A percentile compares a stretch with the other conserved stretches of the same genome.
These are phyloP conservation scores for Torymus auratus DNA, from an alignment of 2,888 invertebrate genomes.

Conservation along the genomic window DNA sequence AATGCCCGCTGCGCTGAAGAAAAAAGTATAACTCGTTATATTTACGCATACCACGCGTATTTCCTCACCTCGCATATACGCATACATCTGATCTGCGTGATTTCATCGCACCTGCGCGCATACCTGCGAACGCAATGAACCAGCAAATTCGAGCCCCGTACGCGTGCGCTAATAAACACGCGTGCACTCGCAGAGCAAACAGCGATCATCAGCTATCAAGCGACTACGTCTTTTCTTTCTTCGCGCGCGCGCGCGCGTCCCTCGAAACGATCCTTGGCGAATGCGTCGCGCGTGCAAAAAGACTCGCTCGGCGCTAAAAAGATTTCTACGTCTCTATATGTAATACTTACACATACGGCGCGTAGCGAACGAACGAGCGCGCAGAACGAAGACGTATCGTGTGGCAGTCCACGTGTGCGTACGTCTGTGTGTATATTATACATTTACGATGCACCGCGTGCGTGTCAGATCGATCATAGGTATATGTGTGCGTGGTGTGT, in stretches of 20 bases:
- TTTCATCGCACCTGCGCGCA: too few species aligned
- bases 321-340: slow-evolving; percentile 12
- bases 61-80: too few species aligned
- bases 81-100: too few species aligned
- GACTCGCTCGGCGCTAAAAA: slow-evolving; percentile 32
- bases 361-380: slow-evolving; percentile 13
- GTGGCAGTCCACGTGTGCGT: slow-evolving; percentile 38
- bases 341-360: not conserved
- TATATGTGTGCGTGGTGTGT: slow-evolving; percentile 41
- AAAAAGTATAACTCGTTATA: too few species aligned
- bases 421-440: slow-evolving; percentile 49
- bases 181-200: slow-evolving; percentile 9
- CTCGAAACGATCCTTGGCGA: slow-evolving; percentile 48
- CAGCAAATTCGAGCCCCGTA: too few species aligned
- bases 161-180: too few species aligned
- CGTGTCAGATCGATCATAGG: slow-evolving; percentile 75
- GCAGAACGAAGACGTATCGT: slow-evolving; percentile 55
- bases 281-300: slow-evolving; percentile 37
- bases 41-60: too few species aligned
- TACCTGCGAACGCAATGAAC: too few species aligned
- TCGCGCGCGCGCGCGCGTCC: not conserved
- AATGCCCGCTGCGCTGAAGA: too few species aligned
- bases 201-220: not conserved
- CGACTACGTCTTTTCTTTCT: not conserved
- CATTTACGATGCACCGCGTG: slow-evolving; percentile 69